phyloP scores from a whole-genome alignment of 1,140 invertebrate genomes.

The Lepidurus packardi region DNA sequence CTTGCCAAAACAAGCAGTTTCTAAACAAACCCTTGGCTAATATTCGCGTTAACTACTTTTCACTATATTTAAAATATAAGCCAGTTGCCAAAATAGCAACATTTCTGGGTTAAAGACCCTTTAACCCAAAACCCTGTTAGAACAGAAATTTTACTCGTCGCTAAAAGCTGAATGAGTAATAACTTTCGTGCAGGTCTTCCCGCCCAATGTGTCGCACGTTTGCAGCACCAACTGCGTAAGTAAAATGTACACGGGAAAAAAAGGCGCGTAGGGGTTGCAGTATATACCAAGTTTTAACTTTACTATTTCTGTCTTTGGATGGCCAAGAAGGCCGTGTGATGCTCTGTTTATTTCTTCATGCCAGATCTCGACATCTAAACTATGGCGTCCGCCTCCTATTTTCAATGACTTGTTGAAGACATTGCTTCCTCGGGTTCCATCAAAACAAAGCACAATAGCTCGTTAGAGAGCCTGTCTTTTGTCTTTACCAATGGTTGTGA shows the following conservation, averaged over 20 bases:
- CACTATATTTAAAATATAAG: not conserved
- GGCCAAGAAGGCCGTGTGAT: not conserved
- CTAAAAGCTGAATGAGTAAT: too few species aligned
- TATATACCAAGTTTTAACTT: not conserved
- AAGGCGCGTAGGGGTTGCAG: not conserved
- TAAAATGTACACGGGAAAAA: too few species aligned
- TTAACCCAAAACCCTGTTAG: not conserved
- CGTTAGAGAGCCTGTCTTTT: too few species aligned
- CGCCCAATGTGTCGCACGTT: too few species aligned
- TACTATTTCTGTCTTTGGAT: not conserved
- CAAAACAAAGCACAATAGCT: not conserved
- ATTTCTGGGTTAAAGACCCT: not conserved
- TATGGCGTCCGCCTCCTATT: not conserved
- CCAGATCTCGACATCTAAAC: not conserved
- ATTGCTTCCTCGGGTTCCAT: not conserved
- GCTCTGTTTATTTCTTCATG: not conserved
- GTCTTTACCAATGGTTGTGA: conserved; percentile 70
- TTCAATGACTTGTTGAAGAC: not conserved
- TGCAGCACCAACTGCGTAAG: too few species aligned
- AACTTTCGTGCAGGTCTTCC: too few species aligned
- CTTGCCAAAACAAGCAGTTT: conserved; percentile 21
- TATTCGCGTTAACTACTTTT: not conserved
- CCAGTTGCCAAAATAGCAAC: conserved; percentile 13
- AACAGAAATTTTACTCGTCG: too few species aligned
- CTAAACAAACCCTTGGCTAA: not conserved